Percentiles rank a stretch among this genome's conserved stretches.
Evolutionary conservation across 2,888 invertebrate species (phyloP).

Genomic region (Drosophila borealis): DNA sequence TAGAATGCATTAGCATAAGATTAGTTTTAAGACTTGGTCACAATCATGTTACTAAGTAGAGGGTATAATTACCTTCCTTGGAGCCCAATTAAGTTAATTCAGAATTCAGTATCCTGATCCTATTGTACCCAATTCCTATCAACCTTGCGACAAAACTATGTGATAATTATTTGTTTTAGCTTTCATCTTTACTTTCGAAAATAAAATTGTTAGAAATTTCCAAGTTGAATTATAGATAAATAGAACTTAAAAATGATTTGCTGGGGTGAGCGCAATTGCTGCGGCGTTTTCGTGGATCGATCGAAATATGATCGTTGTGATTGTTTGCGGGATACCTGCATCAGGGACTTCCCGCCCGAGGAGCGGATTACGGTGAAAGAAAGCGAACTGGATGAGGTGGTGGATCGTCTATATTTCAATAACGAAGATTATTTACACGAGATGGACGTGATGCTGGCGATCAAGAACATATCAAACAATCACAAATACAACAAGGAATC

Average conservation of each 20-base stretch:
- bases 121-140: too few species aligned
- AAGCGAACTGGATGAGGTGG: not conserved
- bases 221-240: not conserved
- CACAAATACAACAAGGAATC: not conserved
- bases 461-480: slow-evolving; percentile 28
- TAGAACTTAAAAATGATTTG: slow-evolving; percentile 46
- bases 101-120: too few species aligned
- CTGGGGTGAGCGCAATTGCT: slow-evolving; percentile 45
- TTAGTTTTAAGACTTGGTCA: too few species aligned
- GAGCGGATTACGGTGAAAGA: slow-evolving; percentile 17
- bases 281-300: slow-evolving; percentile 39
- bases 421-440: slow-evolving; percentile 1
- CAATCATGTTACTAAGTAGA: too few species aligned
- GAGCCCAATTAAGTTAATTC: too few species aligned
- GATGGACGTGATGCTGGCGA: slow-evolving; percentile 21
- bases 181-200: not conserved
- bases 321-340: slow-evolving; percentile 43
- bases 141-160: too few species aligned
- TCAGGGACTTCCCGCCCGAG: slow-evolving; percentile 30
- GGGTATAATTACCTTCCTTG: too few species aligned
- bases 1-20: too few species aligned
- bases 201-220: not conserved
- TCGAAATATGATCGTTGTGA: slow-evolving; percentile 26
- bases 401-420: not conserved
- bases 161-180: too few species aligned